Conservation (phyloP, 2,113 vertebrate species). For the Ciconia maguari region DNA sequence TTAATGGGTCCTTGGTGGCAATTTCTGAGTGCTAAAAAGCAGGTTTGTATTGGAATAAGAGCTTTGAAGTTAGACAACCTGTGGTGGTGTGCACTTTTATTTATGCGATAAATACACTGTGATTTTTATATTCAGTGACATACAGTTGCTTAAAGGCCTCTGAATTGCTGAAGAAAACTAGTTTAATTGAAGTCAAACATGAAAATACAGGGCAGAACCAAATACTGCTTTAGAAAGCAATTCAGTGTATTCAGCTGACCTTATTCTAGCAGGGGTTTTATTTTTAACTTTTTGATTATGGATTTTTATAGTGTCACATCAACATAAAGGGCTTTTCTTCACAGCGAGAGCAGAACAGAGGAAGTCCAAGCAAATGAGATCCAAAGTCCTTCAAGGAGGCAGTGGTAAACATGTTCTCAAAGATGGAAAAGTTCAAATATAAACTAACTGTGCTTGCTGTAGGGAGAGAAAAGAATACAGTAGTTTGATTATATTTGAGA, state of each 20-base stretch:
- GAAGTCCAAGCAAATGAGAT: conserved; percentile 16
- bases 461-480: background rate
- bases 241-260: background rate
- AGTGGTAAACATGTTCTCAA: conserved; percentile 29
- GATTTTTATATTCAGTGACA: background rate
- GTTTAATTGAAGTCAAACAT: background rate
- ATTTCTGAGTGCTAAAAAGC: background rate
- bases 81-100: background rate
- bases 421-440: conserved; percentile 19
- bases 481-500: conserved; percentile 30
- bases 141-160: background rate
- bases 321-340: conserved; percentile 64
- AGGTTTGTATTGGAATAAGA: background rate
- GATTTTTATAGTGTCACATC: conserved; percentile 17
- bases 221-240: background rate
- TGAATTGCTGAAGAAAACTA: background rate
- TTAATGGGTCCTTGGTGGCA: background rate
- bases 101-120: background rate
- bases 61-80: background rate
- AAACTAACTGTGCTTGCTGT: background rate
- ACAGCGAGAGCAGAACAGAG: background rate
- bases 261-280: background rate
- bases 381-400: conserved; percentile 6
- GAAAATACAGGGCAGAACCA: background rate
- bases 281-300: conserved; percentile 51